phyloP scores from a whole-genome alignment of 2,113 vertebrate species.

The Toxostoma redivivum region DNA sequence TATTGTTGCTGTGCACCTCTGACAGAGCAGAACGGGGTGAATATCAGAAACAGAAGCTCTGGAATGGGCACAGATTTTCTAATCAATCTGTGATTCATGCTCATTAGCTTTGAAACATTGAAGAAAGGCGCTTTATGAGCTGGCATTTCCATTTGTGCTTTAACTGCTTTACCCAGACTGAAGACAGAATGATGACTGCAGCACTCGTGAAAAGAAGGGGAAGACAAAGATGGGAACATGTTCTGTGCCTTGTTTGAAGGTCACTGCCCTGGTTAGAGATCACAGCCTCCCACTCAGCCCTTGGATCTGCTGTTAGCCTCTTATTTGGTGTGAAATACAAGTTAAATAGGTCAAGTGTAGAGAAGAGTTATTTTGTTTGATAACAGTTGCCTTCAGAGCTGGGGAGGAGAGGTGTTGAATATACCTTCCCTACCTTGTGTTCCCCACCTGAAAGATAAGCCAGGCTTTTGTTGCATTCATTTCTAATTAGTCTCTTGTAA shows the following conservation, averaged over 20 bases:
- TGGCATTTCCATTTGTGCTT: conserved; percentile 42
- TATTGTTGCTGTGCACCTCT: neutral
- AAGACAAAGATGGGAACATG: neutral
- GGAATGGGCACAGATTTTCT: neutral
- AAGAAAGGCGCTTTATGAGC: conserved; percentile 57
- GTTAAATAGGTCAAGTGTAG: neutral
- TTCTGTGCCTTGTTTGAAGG: conserved; percentile 23
- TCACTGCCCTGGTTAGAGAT: neutral
- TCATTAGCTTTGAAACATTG: neutral
- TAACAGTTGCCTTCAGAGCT: neutral
- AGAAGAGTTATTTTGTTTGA: neutral
- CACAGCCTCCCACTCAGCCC: neutral
- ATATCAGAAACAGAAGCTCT: neutral
- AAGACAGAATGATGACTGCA: neutral
- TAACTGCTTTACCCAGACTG: neutral
- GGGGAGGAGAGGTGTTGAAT: neutral
- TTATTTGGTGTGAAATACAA: neutral
- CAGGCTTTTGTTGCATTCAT: neutral
- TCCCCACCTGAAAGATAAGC: neutral
- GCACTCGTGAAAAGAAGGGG: neutral
- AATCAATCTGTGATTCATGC: conserved; percentile 25
- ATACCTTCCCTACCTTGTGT: neutral
- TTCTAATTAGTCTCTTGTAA: neutral
- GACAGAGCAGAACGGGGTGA: neutral
- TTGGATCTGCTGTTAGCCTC: neutral